These are phyloP conservation scores for Gymnorhina tibicen DNA, from an alignment of 2,113 vertebrate species.

Conservation along the genomic window DNA sequence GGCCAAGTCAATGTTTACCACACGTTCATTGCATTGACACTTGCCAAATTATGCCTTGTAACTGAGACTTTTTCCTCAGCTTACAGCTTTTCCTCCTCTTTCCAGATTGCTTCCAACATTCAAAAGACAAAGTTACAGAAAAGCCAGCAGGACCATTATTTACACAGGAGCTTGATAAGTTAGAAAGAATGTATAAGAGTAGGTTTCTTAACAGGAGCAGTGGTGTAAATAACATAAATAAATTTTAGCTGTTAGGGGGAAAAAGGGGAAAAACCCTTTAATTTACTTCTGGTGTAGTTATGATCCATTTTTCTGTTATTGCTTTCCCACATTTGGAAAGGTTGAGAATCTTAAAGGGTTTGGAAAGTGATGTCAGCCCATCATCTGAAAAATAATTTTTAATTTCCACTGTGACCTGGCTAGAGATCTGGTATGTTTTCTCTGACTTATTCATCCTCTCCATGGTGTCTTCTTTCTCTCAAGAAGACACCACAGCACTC, in stretches of 20 bases:
- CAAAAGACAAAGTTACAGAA: background rate
- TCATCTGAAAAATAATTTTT: background rate
- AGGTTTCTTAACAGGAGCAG: background rate
- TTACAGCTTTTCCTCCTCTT: constrained; percentile 13
- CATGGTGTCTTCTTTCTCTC: background rate
- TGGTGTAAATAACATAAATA: background rate
- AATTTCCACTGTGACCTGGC: background rate
- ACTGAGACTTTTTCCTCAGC: constrained; percentile 2
- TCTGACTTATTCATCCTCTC: background rate
- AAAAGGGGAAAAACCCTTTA: accelerated
- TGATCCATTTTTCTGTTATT: background rate
- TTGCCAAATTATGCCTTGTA: constrained; percentile 23
- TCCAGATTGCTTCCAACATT: background rate
- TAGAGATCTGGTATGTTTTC: background rate
- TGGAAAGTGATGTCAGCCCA: background rate
- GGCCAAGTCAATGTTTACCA: background rate
- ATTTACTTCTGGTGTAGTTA: background rate
- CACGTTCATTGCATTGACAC: background rate
- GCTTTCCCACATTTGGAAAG: background rate
- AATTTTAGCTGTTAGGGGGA: background rate
- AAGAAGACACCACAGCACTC: background rate
- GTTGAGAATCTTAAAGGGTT: background rate
- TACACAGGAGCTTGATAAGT: background rate
- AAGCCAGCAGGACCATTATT: background rate
- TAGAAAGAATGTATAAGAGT: background rate